These are phyloP conservation scores for Mustela nigripes DNA, from an alignment of 2,113 vertebrate species.

Conservation along the genomic window DNA sequence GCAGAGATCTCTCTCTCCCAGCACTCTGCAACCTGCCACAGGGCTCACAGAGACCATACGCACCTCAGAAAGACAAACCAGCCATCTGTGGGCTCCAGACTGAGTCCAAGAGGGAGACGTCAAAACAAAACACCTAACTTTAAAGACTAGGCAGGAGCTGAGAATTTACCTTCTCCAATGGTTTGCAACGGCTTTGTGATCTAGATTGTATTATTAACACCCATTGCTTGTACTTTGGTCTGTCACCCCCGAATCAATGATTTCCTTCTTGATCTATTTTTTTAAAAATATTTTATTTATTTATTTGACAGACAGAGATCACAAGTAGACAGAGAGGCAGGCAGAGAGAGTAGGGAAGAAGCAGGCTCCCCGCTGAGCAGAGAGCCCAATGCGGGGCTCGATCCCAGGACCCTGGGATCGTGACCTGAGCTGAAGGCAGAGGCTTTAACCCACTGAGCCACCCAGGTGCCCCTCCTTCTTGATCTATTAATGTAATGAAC, in stretches of 20 bases:
- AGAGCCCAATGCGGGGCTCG: too few species aligned
- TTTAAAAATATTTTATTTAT: too few species aligned
- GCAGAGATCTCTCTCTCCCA: neutral
- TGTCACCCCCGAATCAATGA: neutral
- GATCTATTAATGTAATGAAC: neutral
- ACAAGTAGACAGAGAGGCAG: too few species aligned
- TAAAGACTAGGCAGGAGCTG: neutral
- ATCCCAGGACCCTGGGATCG: too few species aligned
- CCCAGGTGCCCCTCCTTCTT: neutral
- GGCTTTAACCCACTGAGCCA: too few species aligned
- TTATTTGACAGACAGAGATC: too few species aligned
- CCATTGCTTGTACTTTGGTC: neutral
- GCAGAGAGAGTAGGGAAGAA: too few species aligned
- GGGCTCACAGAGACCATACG: neutral
- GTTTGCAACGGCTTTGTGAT: neutral
- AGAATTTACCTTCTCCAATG: neutral
- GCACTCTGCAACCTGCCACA: neutral
- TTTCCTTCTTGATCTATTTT: constrained; percentile 11
- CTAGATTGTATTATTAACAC: neutral
- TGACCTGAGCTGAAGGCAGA: too few species aligned
- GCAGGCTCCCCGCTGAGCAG: too few species aligned
- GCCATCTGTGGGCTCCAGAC: neutral
- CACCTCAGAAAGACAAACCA: neutral
- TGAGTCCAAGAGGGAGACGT: neutral
- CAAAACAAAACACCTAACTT: neutral